A percentile compares a stretch with the other conserved stretches of the same genome.
phyloP scores from a whole-genome alignment of 2,113 vertebrate genomes.

The Suricata suricatta region DNA sequence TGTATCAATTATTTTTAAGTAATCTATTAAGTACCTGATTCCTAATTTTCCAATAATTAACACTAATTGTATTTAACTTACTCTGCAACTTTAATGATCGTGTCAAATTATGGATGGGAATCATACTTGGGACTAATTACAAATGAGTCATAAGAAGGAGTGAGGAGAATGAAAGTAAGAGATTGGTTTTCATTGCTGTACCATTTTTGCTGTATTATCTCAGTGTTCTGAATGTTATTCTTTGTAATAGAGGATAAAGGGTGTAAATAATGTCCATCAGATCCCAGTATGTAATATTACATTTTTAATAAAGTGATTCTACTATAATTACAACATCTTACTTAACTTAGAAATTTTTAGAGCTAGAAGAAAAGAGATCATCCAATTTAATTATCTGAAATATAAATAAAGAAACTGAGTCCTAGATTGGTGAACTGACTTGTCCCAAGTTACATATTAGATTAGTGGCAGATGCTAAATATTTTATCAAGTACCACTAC shows the following conservation, averaged over 20 bases:
- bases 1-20: conserved; percentile 45
- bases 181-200: background rate
- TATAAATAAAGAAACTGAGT: conserved; percentile 30
- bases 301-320: conserved; percentile 47
- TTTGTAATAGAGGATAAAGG: conserved; percentile 31
- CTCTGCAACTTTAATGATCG: background rate
- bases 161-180: background rate
- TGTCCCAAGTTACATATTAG: conserved; percentile 33
- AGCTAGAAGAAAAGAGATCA: conserved; percentile 24
- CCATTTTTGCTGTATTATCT: background rate
- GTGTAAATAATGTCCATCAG: background rate
- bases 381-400: conserved; percentile 20
- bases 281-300: conserved; percentile 12
- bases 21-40: background rate
- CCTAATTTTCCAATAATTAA: conserved; percentile 10
- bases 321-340: background rate
- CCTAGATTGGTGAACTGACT: conserved; percentile 21
- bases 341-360: conserved; percentile 19
- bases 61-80: conserved; percentile 6
- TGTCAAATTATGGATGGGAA: conserved; percentile 5
- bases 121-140: background rate
- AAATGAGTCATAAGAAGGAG: background rate
- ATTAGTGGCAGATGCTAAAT: background rate
- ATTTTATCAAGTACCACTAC: conserved; percentile 27
- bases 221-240: conserved; percentile 19